Evolutionary conservation across 2,113 vertebrate species (phyloP).

Genomic region (Onychostoma macrolepis): DNA sequence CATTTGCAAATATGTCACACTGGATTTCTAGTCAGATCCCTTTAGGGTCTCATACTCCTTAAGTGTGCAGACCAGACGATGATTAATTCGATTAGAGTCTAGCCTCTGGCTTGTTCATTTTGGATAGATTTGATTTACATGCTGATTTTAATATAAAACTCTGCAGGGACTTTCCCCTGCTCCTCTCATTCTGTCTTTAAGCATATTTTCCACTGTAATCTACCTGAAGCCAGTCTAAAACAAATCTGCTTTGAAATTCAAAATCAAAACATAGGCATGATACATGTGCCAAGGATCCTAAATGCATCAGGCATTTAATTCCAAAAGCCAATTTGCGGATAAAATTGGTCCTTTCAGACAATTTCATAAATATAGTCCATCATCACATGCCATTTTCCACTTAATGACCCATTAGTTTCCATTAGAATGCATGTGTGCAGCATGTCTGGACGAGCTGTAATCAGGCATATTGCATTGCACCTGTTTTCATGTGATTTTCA

Average conservation of each 20-base stretch:
- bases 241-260: constrained; percentile 44
- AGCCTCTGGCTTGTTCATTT: constrained; percentile 62
- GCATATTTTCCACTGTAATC: constrained; percentile 49
- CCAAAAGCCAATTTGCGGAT: background rate
- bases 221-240: constrained; percentile 41
- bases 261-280: background rate
- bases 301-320: background rate
- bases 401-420: constrained; percentile 78
- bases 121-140: constrained; percentile 70
- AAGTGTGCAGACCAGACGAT: constrained; percentile 60
- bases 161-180: constrained; percentile 42
- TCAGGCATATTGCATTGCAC: constrained; percentile 22
- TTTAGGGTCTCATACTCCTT: constrained; percentile 33
- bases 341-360: constrained; percentile 5
- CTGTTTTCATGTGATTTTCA: constrained; percentile 13
- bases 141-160: constrained; percentile 69
- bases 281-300: background rate
- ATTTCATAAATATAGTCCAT: constrained; percentile 13
- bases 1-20: background rate
- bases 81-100: constrained; percentile 74
- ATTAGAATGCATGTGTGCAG: constrained; percentile 77
- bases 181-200: constrained; percentile 31
- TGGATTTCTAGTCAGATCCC: constrained; percentile 38
- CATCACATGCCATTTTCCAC: constrained; percentile 82
- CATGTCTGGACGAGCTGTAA: constrained; percentile 61